Conservation (phyloP, 2,797 vertebrate genomes). For the Sebastes aleutianus region DNA sequence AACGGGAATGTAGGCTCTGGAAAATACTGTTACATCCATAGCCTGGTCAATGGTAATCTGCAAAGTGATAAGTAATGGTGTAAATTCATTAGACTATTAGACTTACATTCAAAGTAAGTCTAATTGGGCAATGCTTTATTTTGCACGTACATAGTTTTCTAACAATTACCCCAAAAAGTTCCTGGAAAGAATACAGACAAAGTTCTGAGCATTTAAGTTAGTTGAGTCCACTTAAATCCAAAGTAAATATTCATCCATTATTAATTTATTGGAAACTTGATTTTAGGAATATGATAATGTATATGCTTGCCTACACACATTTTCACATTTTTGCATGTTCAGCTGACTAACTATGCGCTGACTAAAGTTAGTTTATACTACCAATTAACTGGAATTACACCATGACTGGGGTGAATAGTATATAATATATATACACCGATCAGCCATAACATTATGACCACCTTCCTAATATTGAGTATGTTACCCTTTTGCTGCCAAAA, state of each 20-base stretch:
- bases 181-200: neutral
- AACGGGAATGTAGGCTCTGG: neutral
- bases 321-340: neutral
- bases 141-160: neutral
- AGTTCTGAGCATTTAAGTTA: neutral
- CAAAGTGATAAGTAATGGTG: too few relatives aligned
- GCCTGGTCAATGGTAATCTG: neutral
- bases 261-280: neutral
- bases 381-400: neutral
- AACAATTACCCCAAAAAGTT: neutral
- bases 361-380: neutral
- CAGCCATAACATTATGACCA: fast-evolving
- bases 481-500: too few relatives aligned
- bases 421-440: too few relatives aligned
- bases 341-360: neutral
- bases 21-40: neutral
- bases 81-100: too few relatives aligned
- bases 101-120: neutral
- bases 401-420: too few relatives aligned
- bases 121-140: neutral
- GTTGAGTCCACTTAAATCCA: too few relatives aligned
- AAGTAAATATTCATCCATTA: neutral
- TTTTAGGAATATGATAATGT: neutral
- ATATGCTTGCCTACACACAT: neutral
- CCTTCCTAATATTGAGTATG: too few relatives aligned